Base-by-base conservation (phyloP, 2,113 vertebrate genomes). In the Etia nguti region DNA sequence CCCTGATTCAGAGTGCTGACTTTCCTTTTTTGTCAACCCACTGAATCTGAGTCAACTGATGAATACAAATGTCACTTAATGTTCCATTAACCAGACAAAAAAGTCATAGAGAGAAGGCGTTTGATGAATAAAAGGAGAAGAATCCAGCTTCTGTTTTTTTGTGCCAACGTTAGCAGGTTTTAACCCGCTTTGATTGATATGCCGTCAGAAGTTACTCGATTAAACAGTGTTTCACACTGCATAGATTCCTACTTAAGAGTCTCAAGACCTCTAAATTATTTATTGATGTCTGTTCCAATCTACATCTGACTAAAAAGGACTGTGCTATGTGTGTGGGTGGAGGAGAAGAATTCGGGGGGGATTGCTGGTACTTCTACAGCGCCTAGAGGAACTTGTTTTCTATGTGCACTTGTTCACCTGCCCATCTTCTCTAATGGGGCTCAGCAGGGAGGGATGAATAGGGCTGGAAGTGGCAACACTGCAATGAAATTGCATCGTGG, bases 271-370 rank as follows among this genome's bases (percentile, higher is more conserved):
- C 93, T 97, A 98, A 96, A 98, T 99, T 98, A 98, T 98, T 98
- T 99, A 99, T 99, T 98, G 98, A 98, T 98, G 97, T 97, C 97
- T 97, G 94, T 96, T 96, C 97, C 96, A 97, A 97, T 97, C 97
- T 97, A 96, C 97, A 95, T 97, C 96, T 97, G 92, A 93, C 96
- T 90, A 83, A 95, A 95, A 93, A 95, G 94, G 89, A 79, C 86
- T 81, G 83, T 56, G 82, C 83, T 84, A 52, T 22, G 88, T 90
- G 88, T 62, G 82, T 87, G 82, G 38, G 84, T 90, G 90, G 80
- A 89, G 54, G 54, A 48, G 79, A 86, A 29, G 22, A 29, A 86
- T 57, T 83, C 1, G 16, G 59, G 50, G 24, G 46, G 83, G 84
- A 4, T 46, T 93, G 94, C 79, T 36, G 81, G 88, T 82, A 88